Evolutionary conservation across 1,140 invertebrate species (phyloP).

Genomic region (Aleiodes sp.): DNA sequence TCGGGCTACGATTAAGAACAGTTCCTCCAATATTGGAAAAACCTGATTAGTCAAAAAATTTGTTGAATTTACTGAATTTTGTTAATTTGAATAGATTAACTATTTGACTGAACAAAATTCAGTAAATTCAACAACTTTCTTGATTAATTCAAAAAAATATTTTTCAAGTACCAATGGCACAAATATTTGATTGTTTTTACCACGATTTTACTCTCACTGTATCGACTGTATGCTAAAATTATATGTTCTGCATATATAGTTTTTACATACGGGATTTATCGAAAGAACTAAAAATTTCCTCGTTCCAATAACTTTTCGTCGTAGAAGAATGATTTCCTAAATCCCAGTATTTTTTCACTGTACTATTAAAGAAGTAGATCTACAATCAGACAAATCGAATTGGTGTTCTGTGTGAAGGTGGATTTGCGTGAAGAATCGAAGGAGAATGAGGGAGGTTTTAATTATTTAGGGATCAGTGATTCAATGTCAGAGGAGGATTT

Average conservation of each 20-base stretch:
- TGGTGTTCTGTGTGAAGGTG: not conserved
- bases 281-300: not conserved
- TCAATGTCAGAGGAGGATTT: not conserved
- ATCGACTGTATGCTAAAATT: too few relatives aligned
- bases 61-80: too few relatives aligned
- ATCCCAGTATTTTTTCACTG: too few relatives aligned
- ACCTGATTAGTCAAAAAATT: too few relatives aligned
- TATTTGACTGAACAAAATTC: too few relatives aligned
- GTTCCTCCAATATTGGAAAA: slow-evolving; percentile 29
- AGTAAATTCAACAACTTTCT: too few relatives aligned
- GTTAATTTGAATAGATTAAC: too few relatives aligned
- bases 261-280: not conserved
- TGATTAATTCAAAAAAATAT: too few relatives aligned
- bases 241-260: not conserved
- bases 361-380: not conserved
- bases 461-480: not conserved
- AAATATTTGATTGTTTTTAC: too few relatives aligned
- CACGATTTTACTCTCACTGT: not conserved
- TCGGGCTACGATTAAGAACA: slow-evolving; percentile 24
- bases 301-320: too few relatives aligned
- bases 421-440: not conserved
- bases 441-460: not conserved
- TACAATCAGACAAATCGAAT: slow-evolving; percentile 10
- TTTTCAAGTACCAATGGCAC: too few relatives aligned
- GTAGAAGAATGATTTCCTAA: too few relatives aligned